Evolutionary conservation across 2,797 vertebrate species (phyloP).

Genomic region (Propithecus deckenii): DNA sequence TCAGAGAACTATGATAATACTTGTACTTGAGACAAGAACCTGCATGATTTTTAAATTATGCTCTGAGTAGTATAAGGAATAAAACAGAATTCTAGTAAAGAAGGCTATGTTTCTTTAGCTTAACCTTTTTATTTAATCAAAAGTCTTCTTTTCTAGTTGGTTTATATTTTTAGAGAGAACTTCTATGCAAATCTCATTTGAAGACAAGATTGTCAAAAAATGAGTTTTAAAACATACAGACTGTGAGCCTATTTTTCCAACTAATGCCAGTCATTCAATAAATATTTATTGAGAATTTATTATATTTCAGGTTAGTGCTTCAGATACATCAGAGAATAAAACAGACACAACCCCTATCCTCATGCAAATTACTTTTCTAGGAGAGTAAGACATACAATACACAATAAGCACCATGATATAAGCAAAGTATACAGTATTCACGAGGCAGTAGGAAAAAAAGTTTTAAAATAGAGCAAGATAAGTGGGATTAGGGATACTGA

Average conservation of each 20-base stretch:
- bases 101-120: background rate
- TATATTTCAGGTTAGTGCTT: background rate
- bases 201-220: background rate
- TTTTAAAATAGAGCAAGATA: background rate
- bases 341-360: background rate
- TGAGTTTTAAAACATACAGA: background rate
- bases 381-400: background rate
- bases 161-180: conserved; percentile 13
- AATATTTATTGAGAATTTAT: background rate
- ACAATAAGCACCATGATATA: background rate
- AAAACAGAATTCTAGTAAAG: background rate
- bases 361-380: background rate
- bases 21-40: background rate
- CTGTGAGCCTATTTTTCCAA: background rate
- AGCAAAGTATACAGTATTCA: background rate
- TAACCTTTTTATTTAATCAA: background rate
- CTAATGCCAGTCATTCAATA: background rate
- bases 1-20: background rate
- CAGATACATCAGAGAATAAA: background rate
- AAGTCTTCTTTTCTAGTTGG: background rate
- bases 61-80: background rate
- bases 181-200: background rate
- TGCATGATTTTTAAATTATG: background rate
- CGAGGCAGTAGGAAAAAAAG: background rate
- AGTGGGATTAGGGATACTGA: background rate